Percentiles rank a stretch among this genome's conserved stretches.
Evolutionary conservation across 1,140 invertebrate species (phyloP).

Genomic region (Pogonomyrmex barbatus): DNA sequence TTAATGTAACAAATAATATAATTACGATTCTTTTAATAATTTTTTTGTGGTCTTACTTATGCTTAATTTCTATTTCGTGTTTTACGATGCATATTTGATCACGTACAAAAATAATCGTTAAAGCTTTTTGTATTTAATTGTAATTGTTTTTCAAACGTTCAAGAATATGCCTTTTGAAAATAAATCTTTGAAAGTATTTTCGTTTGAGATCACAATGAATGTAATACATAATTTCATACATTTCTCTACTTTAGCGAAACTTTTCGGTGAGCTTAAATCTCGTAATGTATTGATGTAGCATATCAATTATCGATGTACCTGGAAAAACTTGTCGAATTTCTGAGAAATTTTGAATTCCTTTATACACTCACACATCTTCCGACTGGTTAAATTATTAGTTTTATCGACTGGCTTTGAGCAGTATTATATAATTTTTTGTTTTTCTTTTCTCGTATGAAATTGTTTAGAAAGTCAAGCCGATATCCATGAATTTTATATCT

Average conservation of each 20-base stretch:
- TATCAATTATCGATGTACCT: neutral
- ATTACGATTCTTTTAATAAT: neutral
- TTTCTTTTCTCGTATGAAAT: neutral
- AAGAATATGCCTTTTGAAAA: neutral
- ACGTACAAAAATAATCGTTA: neutral
- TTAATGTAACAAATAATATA: neutral
- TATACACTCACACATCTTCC: neutral
- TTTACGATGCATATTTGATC: neutral
- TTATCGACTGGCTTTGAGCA: neutral
- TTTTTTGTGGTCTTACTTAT: neutral
- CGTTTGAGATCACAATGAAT: neutral
- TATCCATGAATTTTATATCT: neutral
- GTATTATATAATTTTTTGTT: neutral
- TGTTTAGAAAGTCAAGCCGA: conserved; percentile 5
- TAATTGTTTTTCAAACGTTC: neutral
- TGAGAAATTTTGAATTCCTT: neutral
- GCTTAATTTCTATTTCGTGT: neutral
- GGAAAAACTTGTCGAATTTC: conserved; percentile 25
- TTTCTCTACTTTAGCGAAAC: neutral
- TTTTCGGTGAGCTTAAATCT: conserved; percentile 4
- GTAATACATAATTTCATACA: conserved; percentile 8
- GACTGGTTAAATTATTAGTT: neutral
- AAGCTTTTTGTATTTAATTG: neutral
- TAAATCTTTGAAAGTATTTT: neutral
- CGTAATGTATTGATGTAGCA: neutral